Percentiles rank a stretch among this genome's conserved stretches.
These are phyloP conservation scores for Brachionus asplanchnoidis DNA, from an alignment of 1,140 invertebrate species.

Conservation along the genomic window DNA sequence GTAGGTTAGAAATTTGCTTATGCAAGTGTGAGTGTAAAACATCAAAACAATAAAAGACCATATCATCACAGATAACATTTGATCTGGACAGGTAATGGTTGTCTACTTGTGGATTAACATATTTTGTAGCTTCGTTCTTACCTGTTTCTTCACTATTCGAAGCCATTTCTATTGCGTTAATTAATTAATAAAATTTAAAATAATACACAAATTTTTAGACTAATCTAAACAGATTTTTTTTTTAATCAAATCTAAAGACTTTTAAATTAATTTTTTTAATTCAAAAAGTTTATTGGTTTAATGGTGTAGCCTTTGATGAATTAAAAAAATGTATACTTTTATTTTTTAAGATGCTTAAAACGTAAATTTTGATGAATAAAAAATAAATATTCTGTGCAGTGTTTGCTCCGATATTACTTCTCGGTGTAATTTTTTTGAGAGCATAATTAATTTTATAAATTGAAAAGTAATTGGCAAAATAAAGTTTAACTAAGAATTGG, in stretches of 20 bases:
- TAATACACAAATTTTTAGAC: neutral
- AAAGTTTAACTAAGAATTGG: neutral
- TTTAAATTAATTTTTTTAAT: neutral
- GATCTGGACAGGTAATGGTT: neutral
- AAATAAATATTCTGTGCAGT: no score
- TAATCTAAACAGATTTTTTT: neutral
- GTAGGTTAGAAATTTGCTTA: neutral
- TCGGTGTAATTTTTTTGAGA: neutral
- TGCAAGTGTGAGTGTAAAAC: constrained; percentile 27
- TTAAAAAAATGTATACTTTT: neutral
- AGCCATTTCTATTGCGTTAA: neutral
- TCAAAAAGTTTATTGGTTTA: neutral
- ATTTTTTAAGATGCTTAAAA: no score
- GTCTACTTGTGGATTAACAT: constrained; percentile 5
- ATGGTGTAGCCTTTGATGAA: neutral
- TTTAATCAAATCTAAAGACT: neutral
- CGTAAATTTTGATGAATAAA: no score
- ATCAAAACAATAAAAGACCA: constrained; percentile 42
- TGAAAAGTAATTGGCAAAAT: neutral
- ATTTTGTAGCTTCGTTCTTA: neutral
- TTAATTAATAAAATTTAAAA: neutral
- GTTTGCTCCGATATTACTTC: no score
- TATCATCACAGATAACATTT: constrained; percentile 37
- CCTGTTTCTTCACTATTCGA: neutral
- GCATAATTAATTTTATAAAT: neutral